A percentile compares a stretch with the other conserved stretches of the same genome.
Conservation (phyloP, 2,797 vertebrate genomes). For the Rachycentron canadum region DNA sequence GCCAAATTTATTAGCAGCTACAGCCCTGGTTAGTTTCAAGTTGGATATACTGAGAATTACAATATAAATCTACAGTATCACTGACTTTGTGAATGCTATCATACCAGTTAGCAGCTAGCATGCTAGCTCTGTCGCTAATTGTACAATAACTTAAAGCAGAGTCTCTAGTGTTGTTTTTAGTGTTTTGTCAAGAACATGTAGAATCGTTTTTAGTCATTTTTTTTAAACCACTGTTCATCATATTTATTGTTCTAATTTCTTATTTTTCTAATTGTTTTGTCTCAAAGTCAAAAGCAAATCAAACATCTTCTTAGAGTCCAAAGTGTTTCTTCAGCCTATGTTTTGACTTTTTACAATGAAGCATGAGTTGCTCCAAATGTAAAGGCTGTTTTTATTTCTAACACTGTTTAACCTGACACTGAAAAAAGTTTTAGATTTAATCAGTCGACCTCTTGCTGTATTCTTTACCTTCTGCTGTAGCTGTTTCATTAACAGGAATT, state of each 20-base stretch:
- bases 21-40: no score
- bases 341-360: not conserved
- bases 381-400: conserved; percentile 5
- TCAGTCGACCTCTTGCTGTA: conserved; percentile 51
- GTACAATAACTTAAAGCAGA: not conserved
- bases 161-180: not conserved
- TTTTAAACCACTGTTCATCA: conserved; percentile 4
- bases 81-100: no score
- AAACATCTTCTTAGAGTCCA: not conserved
- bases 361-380: not conserved
- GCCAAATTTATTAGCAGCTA: no score
- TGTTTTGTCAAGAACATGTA: not conserved
- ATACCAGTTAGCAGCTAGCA: not conserved
- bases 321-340: not conserved
- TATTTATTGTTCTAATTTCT: not conserved
- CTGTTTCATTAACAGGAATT: conserved; percentile 42
- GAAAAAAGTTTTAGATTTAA: conserved; percentile 20
- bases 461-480: conserved; percentile 44
- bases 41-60: no score
- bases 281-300: not conserved
- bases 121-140: not conserved
- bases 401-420: conserved; percentile 28
- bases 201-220: conserved; percentile 29
- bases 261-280: not conserved
- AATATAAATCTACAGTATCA: no score